These are phyloP conservation scores for Metaphire vulgaris DNA, from an alignment of 1,140 invertebrate species.

Conservation along the genomic window DNA sequence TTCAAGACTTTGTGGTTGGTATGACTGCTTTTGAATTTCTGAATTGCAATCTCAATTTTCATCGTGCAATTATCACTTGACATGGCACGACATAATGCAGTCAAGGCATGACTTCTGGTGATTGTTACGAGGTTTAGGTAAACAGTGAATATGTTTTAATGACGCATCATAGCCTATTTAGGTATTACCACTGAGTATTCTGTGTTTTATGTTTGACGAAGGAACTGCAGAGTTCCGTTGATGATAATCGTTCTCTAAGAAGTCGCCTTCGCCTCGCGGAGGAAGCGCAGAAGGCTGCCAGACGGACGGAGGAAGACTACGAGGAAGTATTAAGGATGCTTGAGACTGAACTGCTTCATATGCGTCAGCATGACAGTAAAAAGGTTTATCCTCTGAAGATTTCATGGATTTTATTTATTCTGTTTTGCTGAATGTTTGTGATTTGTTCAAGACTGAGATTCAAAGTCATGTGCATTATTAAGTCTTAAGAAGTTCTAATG, in stretches of 20 bases:
- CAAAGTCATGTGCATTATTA: no score
- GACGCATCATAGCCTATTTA: not conserved
- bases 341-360: conserved; percentile 37
- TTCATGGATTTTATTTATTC: no score
- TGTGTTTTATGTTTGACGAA: not conserved
- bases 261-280: conserved; percentile 40
- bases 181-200: not conserved
- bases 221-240: not conserved
- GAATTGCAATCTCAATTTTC: not conserved
- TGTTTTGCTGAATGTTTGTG: no score
- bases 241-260: not conserved
- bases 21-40: not conserved
- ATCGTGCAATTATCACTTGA: not conserved
- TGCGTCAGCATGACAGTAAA: not conserved
- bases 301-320: conserved; percentile 48
- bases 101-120: no score
- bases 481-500: no score
- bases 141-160: no score
- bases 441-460: no score
- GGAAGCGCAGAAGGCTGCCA: conserved; percentile 45
- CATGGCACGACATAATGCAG: no score
- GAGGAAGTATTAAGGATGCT: conserved; percentile 46
- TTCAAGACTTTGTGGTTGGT: not conserved
- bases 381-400: not conserved
- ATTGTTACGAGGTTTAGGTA: no score